A percentile compares a stretch with the other conserved stretches of the same genome.
Conservation (phyloP, 2,888 invertebrate species). For the Tachina lurida region DNA sequence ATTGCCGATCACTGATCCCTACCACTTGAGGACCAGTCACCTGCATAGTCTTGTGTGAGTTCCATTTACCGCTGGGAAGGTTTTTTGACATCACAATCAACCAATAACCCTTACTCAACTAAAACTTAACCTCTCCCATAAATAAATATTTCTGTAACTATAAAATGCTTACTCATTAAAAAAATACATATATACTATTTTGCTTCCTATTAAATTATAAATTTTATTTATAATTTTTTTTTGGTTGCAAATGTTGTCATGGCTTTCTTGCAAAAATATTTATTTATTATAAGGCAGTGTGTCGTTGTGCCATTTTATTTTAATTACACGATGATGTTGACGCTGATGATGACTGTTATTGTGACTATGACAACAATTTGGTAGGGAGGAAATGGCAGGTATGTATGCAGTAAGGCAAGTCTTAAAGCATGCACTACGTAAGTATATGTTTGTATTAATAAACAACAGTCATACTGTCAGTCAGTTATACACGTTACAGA, state of each 20-base stretch:
- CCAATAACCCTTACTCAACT: too few species aligned
- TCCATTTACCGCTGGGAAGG: too few species aligned
- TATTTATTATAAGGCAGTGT: constrained; percentile 64
- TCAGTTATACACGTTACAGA: constrained; percentile 14
- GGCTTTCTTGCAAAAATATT: constrained; percentile 50
- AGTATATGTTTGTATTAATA: constrained; percentile 10
- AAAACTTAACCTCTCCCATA: neutral
- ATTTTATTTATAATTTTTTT: neutral
- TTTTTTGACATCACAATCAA: too few species aligned
- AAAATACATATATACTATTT: constrained; percentile 26
- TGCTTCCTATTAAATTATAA: constrained; percentile 10
- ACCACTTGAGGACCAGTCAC: too few species aligned
- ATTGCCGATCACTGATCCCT: too few species aligned
- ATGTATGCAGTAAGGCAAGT: constrained; percentile 2
- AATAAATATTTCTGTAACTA: neutral
- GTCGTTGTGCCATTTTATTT: constrained; percentile 47
- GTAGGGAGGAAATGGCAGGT: constrained; percentile 21
- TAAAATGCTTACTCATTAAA: constrained; percentile 25
- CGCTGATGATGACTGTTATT: constrained; percentile 70
- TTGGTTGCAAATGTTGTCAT: constrained; percentile 48
- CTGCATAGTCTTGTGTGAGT: too few species aligned
- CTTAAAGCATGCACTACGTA: constrained; percentile 35
- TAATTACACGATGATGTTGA: constrained; percentile 72
- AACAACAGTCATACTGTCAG: constrained; percentile 31
- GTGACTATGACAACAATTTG: constrained; percentile 64